Evolutionary conservation across 2,888 invertebrate genomes (phyloP).

Genomic region (Hydraecia micacea): DNA sequence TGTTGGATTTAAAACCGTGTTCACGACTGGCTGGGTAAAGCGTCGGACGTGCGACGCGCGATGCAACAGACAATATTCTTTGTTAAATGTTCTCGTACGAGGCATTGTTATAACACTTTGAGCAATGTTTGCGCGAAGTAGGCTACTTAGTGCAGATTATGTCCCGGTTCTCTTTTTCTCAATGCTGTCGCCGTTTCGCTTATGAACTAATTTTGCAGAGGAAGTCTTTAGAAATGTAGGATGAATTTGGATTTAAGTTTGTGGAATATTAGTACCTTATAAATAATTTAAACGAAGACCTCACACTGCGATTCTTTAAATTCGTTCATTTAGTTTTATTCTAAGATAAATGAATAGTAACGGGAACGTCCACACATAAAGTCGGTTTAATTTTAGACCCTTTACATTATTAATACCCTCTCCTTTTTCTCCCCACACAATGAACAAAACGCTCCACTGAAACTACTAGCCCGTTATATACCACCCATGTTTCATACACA

Average conservation of each 20-base stretch:
- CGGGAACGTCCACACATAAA: not conserved
- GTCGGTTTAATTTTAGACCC: not conserved
- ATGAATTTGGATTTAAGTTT: not conserved
- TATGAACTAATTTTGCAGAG: not conserved
- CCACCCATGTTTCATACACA: slow-evolving; percentile 40
- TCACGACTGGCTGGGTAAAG: slow-evolving; percentile 29
- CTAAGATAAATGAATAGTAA: not conserved
- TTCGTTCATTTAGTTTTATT: not conserved
- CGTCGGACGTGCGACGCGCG: not conserved
- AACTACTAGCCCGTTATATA: slow-evolving; percentile 35
- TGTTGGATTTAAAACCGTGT: slow-evolving; percentile 51
- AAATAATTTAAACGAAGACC: not conserved
- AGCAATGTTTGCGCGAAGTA: slow-evolving; percentile 11
- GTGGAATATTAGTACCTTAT: not conserved
- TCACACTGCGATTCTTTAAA: not conserved
- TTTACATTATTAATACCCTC: slow-evolving; percentile 32
- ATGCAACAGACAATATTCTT: slow-evolving; percentile 45
- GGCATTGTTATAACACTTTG: slow-evolving; percentile 48
- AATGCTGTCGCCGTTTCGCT: not conserved
- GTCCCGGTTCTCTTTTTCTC: not conserved
- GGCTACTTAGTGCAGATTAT: slow-evolving; percentile 35
- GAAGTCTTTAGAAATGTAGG: not conserved
- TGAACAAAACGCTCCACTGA: slow-evolving; percentile 28
- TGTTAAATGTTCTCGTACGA: slow-evolving; percentile 33
- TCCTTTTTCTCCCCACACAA: slow-evolving; percentile 18